A percentile compares a stretch with the other conserved stretches of the same genome.
phyloP scores from a whole-genome alignment of 2,113 vertebrate species.

The Dolichotis patagonum region DNA sequence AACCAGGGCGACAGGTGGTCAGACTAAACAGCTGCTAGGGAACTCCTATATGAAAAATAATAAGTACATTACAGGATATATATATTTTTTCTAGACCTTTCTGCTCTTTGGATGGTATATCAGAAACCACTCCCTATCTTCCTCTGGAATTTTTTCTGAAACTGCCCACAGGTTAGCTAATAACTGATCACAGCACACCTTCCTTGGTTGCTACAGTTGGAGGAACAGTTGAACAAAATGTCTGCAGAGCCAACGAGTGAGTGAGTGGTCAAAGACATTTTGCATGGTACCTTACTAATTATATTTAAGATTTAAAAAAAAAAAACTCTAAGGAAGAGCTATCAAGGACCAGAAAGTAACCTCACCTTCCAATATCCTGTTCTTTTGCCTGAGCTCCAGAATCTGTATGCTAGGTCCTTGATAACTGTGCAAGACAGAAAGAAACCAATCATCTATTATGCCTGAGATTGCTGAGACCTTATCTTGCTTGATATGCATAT shows the following conservation, averaged over 20 bases:
- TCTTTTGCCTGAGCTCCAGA: neutral
- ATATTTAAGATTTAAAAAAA: neutral
- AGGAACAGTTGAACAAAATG: neutral
- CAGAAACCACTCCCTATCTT: neutral
- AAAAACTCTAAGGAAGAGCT: neutral
- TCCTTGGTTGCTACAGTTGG: neutral
- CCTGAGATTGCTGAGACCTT: neutral
- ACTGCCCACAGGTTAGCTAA: neutral
- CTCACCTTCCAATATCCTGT: neutral
- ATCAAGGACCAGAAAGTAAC: neutral
- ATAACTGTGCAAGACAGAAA: neutral
- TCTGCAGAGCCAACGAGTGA: neutral
- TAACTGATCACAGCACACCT: neutral
- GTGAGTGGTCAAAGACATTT: neutral
- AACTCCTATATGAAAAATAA: neutral
- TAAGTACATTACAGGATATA: neutral
- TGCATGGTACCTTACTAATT: neutral
- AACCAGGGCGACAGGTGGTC: neutral
- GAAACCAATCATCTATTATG: neutral
- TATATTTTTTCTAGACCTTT: slow-evolving; percentile 12
- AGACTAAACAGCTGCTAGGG: neutral
- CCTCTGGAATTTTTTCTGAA: slow-evolving; percentile 24
- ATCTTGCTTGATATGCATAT: neutral
- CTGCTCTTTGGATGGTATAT: neutral
- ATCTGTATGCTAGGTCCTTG: neutral